Evolutionary conservation across 92 coral and sea anemone genomes (phyloP), one percentile per base, ranked within the genome.

Genomic region (Phymanthus crucifer): DNA sequence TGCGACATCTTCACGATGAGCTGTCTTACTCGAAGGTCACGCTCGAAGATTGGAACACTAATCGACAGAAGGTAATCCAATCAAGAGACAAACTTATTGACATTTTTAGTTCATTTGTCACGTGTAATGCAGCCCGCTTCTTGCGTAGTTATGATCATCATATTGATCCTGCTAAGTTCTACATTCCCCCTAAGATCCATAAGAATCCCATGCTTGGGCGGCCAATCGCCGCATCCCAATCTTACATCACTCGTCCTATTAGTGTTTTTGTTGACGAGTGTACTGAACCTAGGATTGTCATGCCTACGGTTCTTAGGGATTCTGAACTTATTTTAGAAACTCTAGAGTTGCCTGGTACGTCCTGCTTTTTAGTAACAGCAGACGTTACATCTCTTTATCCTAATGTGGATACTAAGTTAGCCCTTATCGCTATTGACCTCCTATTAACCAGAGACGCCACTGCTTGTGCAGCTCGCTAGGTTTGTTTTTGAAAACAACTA

Each of bases 401-500:
- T n/a, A n/a, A n/a, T n/a, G n/a, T n/a, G n/a, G n/a, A n/a, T n/a
- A n/a, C n/a, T n/a, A n/a, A n/a, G 77, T 79, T 73, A 52, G 83
- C 72, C 2, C 21, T 85, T 50, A 85, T 79, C 72, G 85, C 84
- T 34, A 75, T 83, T 36, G 83, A 84, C 71, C 50, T 77, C 23
- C 77, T 69, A 10, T 79, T 84, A 77, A 35, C 82, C 83, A 9
- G 81, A 86, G 64, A 86, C 86, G 9, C 74, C 83, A n/a, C 84
- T 79, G 40, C 66, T 75, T 67, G 79, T 86, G 69, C 86, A 86
- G 90, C 71, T 80, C 29, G 37, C 90, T 27, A 38, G 90, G 16
- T 32, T 86, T 68, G 29, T 86, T 35, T 86, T 85, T 72, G 89
- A 85, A 73, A 85, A 85, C 61, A 79, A 78, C 61, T 58, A 79